Evolutionary conservation across 2,888 invertebrate species (phyloP), one percentile per base, ranked within the genome.

Genomic region (Patella pellucida): DNA sequence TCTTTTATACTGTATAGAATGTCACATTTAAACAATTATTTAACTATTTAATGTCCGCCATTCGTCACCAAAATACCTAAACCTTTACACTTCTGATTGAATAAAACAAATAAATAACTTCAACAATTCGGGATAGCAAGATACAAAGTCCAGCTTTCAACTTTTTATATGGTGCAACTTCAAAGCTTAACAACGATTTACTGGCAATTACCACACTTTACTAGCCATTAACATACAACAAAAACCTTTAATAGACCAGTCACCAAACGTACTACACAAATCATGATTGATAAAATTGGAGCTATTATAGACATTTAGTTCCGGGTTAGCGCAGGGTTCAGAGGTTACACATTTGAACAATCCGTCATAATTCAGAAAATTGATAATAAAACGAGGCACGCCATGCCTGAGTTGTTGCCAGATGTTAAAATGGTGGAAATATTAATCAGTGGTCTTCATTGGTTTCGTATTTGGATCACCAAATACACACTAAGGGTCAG

Each of bases 221-320:
- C 19, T 62, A 62, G 62, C 23, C 62, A 62, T 62, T 62, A 62
- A 19, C 23, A 23, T 62, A 23, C 62, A 62, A 62, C 62, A 62
- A 62, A 62, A 62, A 62, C 62, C 62, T 62, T 62, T 62, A 62
- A 62, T 62, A 19, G 62, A 19, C 62, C 19, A 23, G 19, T 23
- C 19, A 23, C 19, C 62, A 62, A 62, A 62, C 23, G 62, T 23
- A 23, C 62, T 62, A 23, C 62, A 62, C 62, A 19, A 62, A 62
- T 23, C 23, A 62, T 62, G 62, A 62, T 62, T 62, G 62, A 23
- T 23, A 19, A 62, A 62, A 62, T 62, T 62, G 62, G 23, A 23
- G 62, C 62, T 62, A 62, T 62, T 62, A 62, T 62, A 62, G 62
- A 62, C 62, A 62, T 62, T 62, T 62, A 62, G 19, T 62, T 62